A percentile compares a stretch with the other conserved stretches of the same genome.
These are phyloP conservation scores for Sminthurides bifidus DNA, from an alignment of 1,140 invertebrate species.

Conservation along the genomic window DNA sequence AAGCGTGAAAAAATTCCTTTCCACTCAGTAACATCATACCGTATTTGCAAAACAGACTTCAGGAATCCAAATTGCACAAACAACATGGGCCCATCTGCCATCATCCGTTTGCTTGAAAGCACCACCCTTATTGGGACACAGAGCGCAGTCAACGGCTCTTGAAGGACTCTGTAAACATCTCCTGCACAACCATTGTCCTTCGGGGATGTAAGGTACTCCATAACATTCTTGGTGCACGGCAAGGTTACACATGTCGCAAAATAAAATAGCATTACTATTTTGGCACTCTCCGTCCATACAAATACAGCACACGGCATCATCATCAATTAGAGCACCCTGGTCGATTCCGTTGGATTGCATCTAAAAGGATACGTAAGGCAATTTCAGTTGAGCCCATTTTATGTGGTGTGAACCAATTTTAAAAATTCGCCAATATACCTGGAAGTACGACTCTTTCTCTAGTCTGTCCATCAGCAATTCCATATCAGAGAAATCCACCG, in stretches of 20 bases:
- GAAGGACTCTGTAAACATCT: constrained; percentile 90
- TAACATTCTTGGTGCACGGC: constrained; percentile 89
- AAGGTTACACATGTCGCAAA: constrained; percentile 99
- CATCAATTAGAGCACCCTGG: constrained; percentile 67
- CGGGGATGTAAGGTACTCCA: constrained; percentile 83
- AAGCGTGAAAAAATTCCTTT: too few relatives aligned
- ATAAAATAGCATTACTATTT: constrained; percentile 89
- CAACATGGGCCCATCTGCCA: constrained; percentile 93
- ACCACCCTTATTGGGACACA: constrained; percentile 95
- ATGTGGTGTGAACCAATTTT: not conserved
- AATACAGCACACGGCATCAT: constrained; percentile 96
- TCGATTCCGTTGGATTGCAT: constrained; percentile 48
- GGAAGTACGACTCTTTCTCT: constrained; percentile 95
- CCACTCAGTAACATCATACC: constrained; percentile 40
- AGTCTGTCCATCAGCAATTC: constrained; percentile 91
- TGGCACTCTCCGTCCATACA: constrained; percentile 83
- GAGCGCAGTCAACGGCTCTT: constrained; percentile 83
- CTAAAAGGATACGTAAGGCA: constrained; percentile 37
- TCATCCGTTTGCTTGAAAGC: constrained; percentile 98
- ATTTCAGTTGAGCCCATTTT: not conserved
- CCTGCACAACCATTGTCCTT: constrained; percentile 96
- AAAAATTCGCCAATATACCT: constrained; percentile 40
- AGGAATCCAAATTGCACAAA: constrained; percentile 97
- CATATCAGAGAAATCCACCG: constrained; percentile 72
- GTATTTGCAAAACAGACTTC: constrained; percentile 97